These are phyloP conservation scores for Tachina lurida DNA, from an alignment of 2,888 invertebrate genomes.

Conservation along the genomic window DNA sequence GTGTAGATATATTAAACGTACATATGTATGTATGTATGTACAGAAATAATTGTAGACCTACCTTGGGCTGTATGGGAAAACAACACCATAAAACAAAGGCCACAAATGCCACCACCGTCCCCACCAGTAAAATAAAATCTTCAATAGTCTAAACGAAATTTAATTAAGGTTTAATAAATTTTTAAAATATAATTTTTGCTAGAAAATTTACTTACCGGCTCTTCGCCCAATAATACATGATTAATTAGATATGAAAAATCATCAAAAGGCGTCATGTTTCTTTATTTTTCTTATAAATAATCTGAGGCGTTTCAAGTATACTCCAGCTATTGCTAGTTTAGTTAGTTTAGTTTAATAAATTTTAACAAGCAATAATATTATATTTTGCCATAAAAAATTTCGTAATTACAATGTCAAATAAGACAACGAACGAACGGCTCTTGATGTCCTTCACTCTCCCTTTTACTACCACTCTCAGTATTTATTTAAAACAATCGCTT, in stretches of 20 bases:
- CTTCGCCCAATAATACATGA: conserved; percentile 85
- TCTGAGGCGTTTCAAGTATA: not conserved
- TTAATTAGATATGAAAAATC: conserved; percentile 86
- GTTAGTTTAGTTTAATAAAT: not conserved
- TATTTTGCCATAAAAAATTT: conserved; percentile 48
- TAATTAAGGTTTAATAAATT: not conserved
- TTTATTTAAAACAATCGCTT: conserved; percentile 7
- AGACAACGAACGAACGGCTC: conserved; percentile 56
- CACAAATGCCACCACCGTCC: conserved; percentile 86
- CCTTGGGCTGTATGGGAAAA: conserved; percentile 85
- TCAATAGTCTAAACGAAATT: conserved; percentile 84
- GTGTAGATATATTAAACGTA: not conserved
- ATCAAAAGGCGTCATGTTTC: conserved; percentile 85
- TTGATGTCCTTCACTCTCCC: conserved; percentile 20
- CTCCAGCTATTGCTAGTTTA: not conserved
- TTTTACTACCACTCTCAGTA: not conserved
- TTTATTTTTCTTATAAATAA: not conserved
- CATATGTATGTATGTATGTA: not conserved
- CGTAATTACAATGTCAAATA: conserved; percentile 68
- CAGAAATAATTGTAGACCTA: conserved; percentile 58
- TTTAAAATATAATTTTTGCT: not conserved
- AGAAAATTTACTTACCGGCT: conserved; percentile 84
- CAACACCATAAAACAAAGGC: conserved; percentile 87
- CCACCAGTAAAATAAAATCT: conserved; percentile 86
- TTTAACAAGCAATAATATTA: conserved; percentile 43